Evolutionary conservation across 2,888 invertebrate genomes (phyloP), one percentile per base, ranked within the genome.

Genomic region (Achlya flavicornis): DNA sequence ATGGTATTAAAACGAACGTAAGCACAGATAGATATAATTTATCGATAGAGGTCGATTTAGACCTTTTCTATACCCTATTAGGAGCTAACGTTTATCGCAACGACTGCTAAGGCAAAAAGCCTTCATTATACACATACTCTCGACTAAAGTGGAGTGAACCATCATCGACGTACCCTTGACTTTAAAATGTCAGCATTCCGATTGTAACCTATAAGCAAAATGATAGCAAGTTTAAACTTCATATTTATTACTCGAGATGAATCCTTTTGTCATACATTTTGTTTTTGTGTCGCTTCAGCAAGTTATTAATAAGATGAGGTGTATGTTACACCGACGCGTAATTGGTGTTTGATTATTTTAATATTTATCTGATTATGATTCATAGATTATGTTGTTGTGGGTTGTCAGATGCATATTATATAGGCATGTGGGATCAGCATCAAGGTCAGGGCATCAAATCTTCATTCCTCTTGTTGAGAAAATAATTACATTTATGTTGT

Each of bases 161-260:
- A 38, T 59, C 35, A 59, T 59, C 33, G 32, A 33, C 33, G 11
- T 35, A 58, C n/a, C 90, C 89, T 88, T 89, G 89, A 84, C 86
- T 80, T 86, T 86, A 80, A 88, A 90, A 90, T 88, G 88, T 84
- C 89, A 86, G 77, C 89, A 88, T 88, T 86, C 88, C 81, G 68
- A 64, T 68, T 62, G 53, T 68, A 61, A 61, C 63, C 71, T 68
- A 72, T 68, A 26, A 66, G 19, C 12, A 26, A 58, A 8, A 35
- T 14, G 41, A 53, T 53, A 53, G 16, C 53, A 53, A 53, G 7
- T 53, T 19, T 14, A 4, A 48, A 48, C 16, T 7, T 16, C 16
- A 48, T n/a, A 48, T 48, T 48, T 38, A 38, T 38, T 38, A 38
- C 38, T 38, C 16, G 16, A 16, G 48, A 48, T 16, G 16, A 16